A percentile compares a stretch with the other conserved stretches of the same genome.
phyloP scores from a whole-genome alignment of 2,888 invertebrate species.

The Halictus ligatus region DNA sequence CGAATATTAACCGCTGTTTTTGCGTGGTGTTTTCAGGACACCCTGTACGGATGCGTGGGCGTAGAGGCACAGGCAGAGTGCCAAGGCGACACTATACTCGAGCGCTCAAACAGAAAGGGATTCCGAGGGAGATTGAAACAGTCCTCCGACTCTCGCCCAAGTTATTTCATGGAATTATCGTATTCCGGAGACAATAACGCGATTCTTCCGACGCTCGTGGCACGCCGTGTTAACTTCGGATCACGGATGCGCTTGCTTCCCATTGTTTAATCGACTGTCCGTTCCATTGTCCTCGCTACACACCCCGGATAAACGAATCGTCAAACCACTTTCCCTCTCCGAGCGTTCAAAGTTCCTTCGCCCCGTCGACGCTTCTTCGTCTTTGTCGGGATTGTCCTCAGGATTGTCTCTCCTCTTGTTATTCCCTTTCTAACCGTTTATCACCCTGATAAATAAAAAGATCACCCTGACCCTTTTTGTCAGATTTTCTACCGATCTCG shows the following conservation, averaged over 20 bases:
- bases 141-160: slow-evolving; percentile 2
- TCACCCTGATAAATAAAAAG: too few species aligned
- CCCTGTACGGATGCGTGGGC: not conserved
- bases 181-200: slow-evolving; percentile 9
- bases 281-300: not conserved
- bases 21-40: not conserved
- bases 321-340: not conserved
- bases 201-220: slow-evolving; percentile 2
- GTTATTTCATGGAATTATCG: slow-evolving; percentile 29
- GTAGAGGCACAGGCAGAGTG: not conserved
- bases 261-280: not conserved
- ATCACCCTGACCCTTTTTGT: too few species aligned
- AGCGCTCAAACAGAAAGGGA: not conserved
- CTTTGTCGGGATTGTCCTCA: not conserved
- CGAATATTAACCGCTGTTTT: not conserved
- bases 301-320: not conserved
- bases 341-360: not conserved
- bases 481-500: too few species aligned
- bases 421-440: too few species aligned
- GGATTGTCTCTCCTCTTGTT: not conserved
- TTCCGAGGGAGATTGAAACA: not conserved
- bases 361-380: not conserved
- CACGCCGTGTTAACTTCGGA: slow-evolving; percentile 1
- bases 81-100: not conserved
- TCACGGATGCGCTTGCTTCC: not conserved